A percentile compares a stretch with the other conserved stretches of the same genome.
phyloP scores from a whole-genome alignment of 2,888 invertebrate species.

The Callinectes sapidus region DNA sequence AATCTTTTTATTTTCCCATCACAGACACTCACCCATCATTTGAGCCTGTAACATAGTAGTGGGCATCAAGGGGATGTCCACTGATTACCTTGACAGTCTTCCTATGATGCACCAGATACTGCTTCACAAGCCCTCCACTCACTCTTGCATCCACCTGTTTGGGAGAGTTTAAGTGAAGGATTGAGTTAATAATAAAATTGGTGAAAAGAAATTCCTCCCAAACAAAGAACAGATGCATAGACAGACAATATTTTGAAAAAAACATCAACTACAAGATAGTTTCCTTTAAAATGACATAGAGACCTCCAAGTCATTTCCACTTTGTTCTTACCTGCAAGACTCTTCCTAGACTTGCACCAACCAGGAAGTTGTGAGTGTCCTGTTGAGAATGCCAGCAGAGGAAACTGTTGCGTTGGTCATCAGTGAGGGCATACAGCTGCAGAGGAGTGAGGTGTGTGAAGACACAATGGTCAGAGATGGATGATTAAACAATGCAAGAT shows the following conservation, averaged over 20 bases:
- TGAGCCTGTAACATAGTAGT: slow-evolving; percentile 54
- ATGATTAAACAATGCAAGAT: no score
- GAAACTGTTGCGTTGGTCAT: slow-evolving; percentile 9
- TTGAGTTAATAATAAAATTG: not conserved
- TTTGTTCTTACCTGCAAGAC: slow-evolving; percentile 31
- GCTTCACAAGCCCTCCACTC: not conserved
- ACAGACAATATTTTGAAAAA: no score
- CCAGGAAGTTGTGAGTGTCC: slow-evolving; percentile 40
- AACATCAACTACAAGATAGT: no score
- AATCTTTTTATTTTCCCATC: not conserved
- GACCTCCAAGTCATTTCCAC: not conserved
- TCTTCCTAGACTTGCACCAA: slow-evolving; percentile 30
- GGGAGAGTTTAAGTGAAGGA: not conserved
- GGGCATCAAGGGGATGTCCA: slow-evolving; percentile 43
- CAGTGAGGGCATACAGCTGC: slow-evolving; percentile 36
- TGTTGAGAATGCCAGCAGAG: slow-evolving; percentile 42
- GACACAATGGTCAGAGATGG: not conserved
- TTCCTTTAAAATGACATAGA: no score
- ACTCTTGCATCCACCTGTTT: slow-evolving; percentile 33
- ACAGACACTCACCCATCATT: slow-evolving; percentile 40
- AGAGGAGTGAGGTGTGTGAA: not conserved
- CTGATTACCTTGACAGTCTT: slow-evolving; percentile 58
- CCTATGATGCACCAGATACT: slow-evolving; percentile 31
- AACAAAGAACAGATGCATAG: not conserved
- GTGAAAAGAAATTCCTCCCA: not conserved